Conservation (phyloP, 37 sponge, comb jelly and placozoan genomes). For the Oscarella lobularis region DNA sequence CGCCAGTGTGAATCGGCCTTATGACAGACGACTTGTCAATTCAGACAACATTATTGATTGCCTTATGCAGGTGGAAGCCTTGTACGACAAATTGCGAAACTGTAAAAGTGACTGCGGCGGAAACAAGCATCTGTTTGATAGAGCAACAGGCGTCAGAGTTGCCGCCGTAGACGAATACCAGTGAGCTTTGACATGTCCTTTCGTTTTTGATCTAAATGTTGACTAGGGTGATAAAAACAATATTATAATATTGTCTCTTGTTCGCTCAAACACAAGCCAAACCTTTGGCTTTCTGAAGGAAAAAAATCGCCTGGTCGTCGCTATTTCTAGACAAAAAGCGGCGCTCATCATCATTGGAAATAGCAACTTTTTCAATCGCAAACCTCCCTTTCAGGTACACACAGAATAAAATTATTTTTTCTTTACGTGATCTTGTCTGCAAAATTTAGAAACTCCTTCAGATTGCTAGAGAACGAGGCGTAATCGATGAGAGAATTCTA, state of each 20-base stretch:
- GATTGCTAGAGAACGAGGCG: no score
- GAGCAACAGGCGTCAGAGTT: neutral
- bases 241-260: slow-evolving; percentile 72
- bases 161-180: neutral
- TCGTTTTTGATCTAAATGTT: neutral
- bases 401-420: no score
- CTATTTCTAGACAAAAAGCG: slow-evolving; percentile 46
- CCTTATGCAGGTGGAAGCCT: no score
- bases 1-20: no score
- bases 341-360: neutral
- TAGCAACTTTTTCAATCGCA: neutral
- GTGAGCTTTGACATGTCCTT: neutral
- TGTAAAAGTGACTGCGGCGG: neutral
- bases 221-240: slow-evolving; percentile 89
- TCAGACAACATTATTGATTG: no score
- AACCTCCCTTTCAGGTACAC: no score
- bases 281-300: slow-evolving; percentile 69
- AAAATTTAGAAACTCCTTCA: no score
- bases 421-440: no score
- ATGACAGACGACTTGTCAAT: no score
- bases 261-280: slow-evolving; percentile 54
- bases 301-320: slow-evolving; percentile 70
- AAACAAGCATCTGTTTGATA: neutral
- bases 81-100: no score
- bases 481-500: no score